Percentiles rank a stretch among this genome's conserved stretches.
phyloP scores from a whole-genome alignment of 2,113 vertebrate genomes.

The Boulengeromyrus knoepffleri region DNA sequence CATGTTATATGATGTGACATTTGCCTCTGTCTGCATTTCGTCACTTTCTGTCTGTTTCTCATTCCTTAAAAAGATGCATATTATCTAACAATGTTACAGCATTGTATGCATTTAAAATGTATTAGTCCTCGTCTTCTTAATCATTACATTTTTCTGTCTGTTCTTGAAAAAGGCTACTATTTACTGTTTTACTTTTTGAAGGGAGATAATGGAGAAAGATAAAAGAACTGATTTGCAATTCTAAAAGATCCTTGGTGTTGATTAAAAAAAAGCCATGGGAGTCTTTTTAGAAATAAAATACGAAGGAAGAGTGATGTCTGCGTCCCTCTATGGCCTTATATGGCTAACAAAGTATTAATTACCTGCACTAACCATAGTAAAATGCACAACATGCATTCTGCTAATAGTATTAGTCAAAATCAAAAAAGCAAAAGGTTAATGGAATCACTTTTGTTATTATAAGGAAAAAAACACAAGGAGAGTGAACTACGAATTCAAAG shows the following conservation, averaged over 20 bases:
- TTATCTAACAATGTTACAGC: neutral
- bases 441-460: neutral
- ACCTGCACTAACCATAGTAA: neutral
- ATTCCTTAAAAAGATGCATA: neutral
- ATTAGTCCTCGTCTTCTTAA: neutral
- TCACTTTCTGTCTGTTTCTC: neutral
- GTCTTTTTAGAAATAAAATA: neutral
- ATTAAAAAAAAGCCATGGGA: neutral
- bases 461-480: neutral
- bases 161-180: neutral
- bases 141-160: neutral
- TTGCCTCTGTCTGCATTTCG: neutral
- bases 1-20: neutral
- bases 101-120: neutral
- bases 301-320: neutral
- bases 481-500: neutral
- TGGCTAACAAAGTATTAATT: neutral
- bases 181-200: neutral
- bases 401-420: neutral
- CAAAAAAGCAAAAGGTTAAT: neutral
- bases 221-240: neutral
- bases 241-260: neutral
- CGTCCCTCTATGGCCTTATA: neutral
- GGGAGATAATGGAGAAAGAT: neutral
- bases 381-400: neutral